phyloP scores from a whole-genome alignment of 1,140 invertebrate species.

The Drosophila paulistorum region DNA sequence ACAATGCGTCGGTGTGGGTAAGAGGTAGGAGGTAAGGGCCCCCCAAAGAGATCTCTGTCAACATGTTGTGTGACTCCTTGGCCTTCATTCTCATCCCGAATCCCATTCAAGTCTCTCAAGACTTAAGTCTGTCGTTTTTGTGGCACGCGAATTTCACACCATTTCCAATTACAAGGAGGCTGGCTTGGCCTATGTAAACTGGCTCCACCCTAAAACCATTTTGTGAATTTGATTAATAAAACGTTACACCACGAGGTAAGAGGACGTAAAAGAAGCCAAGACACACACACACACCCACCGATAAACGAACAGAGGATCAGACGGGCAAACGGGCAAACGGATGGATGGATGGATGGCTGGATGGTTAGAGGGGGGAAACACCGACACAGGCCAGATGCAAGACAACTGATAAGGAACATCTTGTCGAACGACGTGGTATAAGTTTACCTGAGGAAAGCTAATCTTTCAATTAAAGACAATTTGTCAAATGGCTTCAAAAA shows the following conservation, averaged over 20 bases:
- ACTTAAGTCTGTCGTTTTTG: conserved; percentile 3
- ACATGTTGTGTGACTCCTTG: conserved; percentile 12
- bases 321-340: not conserved
- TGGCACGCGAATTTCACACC: conserved; percentile 80
- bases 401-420: conserved; percentile 61
- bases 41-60: conserved; percentile 20
- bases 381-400: conserved; percentile 67
- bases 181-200: conserved; percentile 75
- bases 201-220: conserved; percentile 79
- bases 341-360: not conserved
- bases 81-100: not conserved
- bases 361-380: conserved; percentile 25
- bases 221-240: conserved; percentile 83
- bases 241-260: conserved; percentile 58
- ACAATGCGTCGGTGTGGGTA: conserved; percentile 23
- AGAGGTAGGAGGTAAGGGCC: not conserved
- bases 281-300: not conserved
- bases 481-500: conserved; percentile 78
- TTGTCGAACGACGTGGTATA: conserved; percentile 26
- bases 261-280: not conserved
- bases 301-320: not conserved
- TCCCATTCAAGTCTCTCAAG: conserved; percentile 14
- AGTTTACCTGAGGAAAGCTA: conserved; percentile 74
- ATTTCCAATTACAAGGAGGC: conserved; percentile 69
- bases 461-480: conserved; percentile 83